These are phyloP conservation scores for Sander vitreus DNA, from an alignment of 2,113 vertebrate genomes.

Conservation along the genomic window DNA sequence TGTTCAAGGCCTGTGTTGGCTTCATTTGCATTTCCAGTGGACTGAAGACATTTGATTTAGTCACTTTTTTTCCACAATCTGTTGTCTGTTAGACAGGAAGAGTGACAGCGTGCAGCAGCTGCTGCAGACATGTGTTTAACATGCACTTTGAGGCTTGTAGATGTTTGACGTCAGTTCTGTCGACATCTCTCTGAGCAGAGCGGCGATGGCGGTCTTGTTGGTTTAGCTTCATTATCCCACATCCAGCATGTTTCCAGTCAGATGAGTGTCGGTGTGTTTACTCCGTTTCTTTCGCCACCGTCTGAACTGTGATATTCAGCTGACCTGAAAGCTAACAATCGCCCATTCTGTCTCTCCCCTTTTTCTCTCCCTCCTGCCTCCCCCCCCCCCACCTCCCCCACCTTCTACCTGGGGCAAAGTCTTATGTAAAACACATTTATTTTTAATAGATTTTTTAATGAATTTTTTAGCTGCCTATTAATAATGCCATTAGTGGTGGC, in stretches of 20 bases:
- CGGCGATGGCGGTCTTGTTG: slow-evolving; percentile 37
- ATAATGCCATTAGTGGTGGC: slow-evolving; percentile 99
- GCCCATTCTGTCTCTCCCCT: slow-evolving; percentile 90
- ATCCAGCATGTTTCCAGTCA: slow-evolving; percentile 31
- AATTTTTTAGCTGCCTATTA: slow-evolving; percentile 99
- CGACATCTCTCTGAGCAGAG: slow-evolving; percentile 34
- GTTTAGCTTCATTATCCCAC: slow-evolving; percentile 66
- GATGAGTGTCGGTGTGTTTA: slow-evolving; percentile 68
- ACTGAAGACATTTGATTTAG: background rate
- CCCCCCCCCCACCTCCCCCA: slow-evolving; percentile 79
- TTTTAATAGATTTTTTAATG: slow-evolving; percentile 99
- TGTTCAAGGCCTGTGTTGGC: background rate
- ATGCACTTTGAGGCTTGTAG: slow-evolving; percentile 18
- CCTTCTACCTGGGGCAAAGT: slow-evolving; percentile 91
- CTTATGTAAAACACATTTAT: slow-evolving; percentile 99
- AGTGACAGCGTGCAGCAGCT: slow-evolving; percentile 18
- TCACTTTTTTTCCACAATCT: background rate
- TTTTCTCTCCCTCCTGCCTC: slow-evolving; percentile 76
- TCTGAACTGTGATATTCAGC: slow-evolving; percentile 92
- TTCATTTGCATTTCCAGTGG: background rate
- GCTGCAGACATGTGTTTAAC: slow-evolving; percentile 35
- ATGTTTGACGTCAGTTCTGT: slow-evolving; percentile 36
- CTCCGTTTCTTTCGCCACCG: slow-evolving; percentile 77
- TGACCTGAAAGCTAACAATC: slow-evolving; percentile 95
- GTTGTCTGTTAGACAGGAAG: slow-evolving; percentile 13